Evolutionary conservation across 2,888 invertebrate species (phyloP).

Genomic region (Scrobipalpa costella): DNA sequence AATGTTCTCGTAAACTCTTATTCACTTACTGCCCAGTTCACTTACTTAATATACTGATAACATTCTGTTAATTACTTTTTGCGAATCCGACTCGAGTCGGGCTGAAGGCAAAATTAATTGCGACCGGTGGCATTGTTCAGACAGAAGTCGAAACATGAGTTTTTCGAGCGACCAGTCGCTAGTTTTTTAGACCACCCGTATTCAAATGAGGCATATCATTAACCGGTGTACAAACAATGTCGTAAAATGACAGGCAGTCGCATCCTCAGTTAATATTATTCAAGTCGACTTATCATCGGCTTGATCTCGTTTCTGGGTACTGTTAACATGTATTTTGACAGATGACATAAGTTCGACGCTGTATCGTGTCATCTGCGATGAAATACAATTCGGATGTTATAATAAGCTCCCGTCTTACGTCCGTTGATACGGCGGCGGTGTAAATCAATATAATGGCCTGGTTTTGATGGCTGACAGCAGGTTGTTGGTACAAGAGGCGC

Average conservation of each 20-base stretch:
- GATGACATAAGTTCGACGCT: slow-evolving; percentile 79
- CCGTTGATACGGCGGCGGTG: slow-evolving; percentile 59
- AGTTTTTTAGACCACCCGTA: slow-evolving; percentile 71
- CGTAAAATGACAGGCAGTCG: slow-evolving; percentile 75
- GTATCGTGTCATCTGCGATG: slow-evolving; percentile 75
- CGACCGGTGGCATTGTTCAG: slow-evolving; percentile 18
- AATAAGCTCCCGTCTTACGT: slow-evolving; percentile 80
- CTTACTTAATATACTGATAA: slow-evolving; percentile 62
- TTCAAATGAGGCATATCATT: slow-evolving; percentile 76
- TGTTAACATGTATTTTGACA: slow-evolving; percentile 81
- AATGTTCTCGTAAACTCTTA: slow-evolving; percentile 77
- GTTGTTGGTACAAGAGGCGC: slow-evolving; percentile 22
- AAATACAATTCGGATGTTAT: slow-evolving; percentile 76
- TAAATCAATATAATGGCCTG: slow-evolving; percentile 67
- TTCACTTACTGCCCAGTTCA: slow-evolving; percentile 67
- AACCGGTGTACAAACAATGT: slow-evolving; percentile 71
- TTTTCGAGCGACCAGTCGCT: slow-evolving; percentile 4
- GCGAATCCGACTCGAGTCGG: slow-evolving; percentile 27
- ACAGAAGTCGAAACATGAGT: slow-evolving; percentile 17
- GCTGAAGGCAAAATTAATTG: slow-evolving; percentile 27
- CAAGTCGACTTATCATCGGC: slow-evolving; percentile 54
- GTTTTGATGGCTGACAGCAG: slow-evolving; percentile 38
- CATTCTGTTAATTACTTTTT: slow-evolving; percentile 57
- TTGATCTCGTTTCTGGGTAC: slow-evolving; percentile 60
- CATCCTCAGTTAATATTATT: slow-evolving; percentile 65